phyloP scores from a whole-genome alignment of 2,888 invertebrate species.

The Teleogryllus oceanicus region DNA sequence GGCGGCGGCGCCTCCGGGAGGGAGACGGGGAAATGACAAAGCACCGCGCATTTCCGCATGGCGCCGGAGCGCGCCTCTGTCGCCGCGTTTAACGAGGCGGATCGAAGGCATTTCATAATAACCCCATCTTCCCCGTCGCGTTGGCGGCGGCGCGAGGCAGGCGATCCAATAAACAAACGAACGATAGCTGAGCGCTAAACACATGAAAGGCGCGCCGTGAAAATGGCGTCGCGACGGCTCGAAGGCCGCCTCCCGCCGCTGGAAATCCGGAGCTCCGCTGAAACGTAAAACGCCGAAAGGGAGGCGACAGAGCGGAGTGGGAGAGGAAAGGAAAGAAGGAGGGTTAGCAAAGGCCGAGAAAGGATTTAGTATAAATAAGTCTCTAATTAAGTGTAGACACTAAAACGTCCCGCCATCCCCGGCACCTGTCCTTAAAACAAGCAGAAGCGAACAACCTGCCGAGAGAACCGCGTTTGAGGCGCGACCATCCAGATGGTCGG shows the following conservation, averaged over 20 bases:
- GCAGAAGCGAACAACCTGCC: too few relatives aligned
- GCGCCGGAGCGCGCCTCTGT: background rate
- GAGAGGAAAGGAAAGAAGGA: background rate
- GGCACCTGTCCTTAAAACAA: background rate
- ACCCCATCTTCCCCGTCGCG: background rate
- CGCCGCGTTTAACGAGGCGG: background rate
- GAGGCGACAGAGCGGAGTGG: background rate
- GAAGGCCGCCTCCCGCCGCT: background rate
- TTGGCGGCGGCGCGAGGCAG: background rate
- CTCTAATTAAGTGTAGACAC: slow-evolving; percentile 6
- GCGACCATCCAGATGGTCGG: too few relatives aligned
- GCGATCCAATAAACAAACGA: slow-evolving; percentile 7
- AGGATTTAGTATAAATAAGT: background rate
- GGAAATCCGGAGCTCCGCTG: background rate
- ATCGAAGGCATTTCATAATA: background rate
- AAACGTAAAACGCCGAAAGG: background rate
- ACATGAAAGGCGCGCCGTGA: slow-evolving; percentile 1
- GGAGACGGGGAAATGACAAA: too few relatives aligned
- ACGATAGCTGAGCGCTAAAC: background rate
- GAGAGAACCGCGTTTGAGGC: too few relatives aligned
- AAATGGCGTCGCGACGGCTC: background rate
- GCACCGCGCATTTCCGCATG: too few relatives aligned
- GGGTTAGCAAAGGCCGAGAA: background rate
- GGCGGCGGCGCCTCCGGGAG: too few relatives aligned
- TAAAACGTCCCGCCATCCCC: background rate